Percentiles rank a stretch among this genome's conserved stretches.
These are phyloP conservation scores for Saxicola maurus DNA, from an alignment of 2,797 vertebrate genomes.

Conservation along the genomic window DNA sequence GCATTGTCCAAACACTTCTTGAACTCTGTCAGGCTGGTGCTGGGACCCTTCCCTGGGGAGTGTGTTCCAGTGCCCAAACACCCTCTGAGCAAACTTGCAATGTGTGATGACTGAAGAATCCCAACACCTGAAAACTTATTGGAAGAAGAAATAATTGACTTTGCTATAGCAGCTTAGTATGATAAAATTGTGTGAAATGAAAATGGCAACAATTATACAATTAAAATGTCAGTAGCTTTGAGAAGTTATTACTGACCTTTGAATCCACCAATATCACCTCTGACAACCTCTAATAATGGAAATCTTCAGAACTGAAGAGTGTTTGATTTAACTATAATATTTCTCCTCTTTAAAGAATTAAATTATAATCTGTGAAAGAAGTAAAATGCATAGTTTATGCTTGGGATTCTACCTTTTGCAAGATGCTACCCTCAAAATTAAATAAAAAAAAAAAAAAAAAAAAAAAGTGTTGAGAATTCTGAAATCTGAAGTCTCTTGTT, in stretches of 20 bases:
- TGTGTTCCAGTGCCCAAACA: rapidly evolving
- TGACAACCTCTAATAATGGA: neutral
- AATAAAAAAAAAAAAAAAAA: too few relatives aligned
- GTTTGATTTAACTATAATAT: neutral
- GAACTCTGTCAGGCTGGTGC: neutral
- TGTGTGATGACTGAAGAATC: neutral
- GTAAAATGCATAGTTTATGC: neutral
- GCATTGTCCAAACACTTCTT: rapidly evolving
- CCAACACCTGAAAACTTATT: neutral
- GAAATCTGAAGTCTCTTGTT: neutral
- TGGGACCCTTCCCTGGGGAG: too few relatives aligned
- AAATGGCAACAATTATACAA: neutral
- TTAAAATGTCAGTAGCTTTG: neutral
- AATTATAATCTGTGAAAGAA: neutral
- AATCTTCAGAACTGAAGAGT: neutral
- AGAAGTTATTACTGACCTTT: neutral
- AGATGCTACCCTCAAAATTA: neutral
- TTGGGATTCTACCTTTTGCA: neutral
- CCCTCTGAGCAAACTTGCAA: neutral
- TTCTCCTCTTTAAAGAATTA: neutral
- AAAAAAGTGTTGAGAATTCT: neutral
- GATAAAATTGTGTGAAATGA: neutral
- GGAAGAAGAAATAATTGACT: neutral
- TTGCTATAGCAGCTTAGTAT: neutral
- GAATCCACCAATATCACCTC: neutral